Evolutionary conservation across 2,888 invertebrate species (phyloP).

Genomic region (Eilema depressum): DNA sequence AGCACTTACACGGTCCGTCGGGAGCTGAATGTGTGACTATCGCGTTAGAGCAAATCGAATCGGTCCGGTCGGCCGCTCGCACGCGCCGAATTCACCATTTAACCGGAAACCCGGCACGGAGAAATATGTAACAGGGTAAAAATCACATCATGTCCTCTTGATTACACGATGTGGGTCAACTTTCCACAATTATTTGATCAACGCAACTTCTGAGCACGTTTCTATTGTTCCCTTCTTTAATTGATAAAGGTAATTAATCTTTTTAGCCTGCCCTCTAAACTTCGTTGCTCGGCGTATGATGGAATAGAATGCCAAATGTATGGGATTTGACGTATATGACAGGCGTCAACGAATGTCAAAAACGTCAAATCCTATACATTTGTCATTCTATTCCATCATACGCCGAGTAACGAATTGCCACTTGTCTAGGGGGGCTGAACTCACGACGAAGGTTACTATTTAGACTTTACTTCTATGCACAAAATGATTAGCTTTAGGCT

Average conservation of each 20-base stretch:
- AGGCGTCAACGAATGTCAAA: too few relatives aligned
- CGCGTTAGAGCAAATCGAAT: slow-evolving; percentile 85
- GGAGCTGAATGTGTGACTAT: slow-evolving; percentile 84
- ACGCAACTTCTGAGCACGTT: background rate
- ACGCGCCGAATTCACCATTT: slow-evolving; percentile 77
- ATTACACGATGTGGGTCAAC: slow-evolving; percentile 46
- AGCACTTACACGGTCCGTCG: slow-evolving; percentile 84
- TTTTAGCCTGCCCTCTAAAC: too few relatives aligned
- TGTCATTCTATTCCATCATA: too few relatives aligned
- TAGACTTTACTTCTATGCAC: too few relatives aligned
- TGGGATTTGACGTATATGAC: too few relatives aligned
- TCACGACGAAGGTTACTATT: too few relatives aligned
- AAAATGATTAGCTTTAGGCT: too few relatives aligned
- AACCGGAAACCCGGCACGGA: slow-evolving; percentile 68
- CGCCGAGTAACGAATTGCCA: too few relatives aligned
- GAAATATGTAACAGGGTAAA: slow-evolving; percentile 61
- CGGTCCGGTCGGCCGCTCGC: slow-evolving; percentile 73
- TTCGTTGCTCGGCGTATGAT: too few relatives aligned
- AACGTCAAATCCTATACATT: too few relatives aligned
- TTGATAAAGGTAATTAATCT: background rate
- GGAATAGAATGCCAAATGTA: too few relatives aligned
- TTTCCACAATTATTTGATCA: slow-evolving; percentile 14
- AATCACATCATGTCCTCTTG: slow-evolving; percentile 53
- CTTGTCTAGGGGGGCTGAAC: too few relatives aligned
- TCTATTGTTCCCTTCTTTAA: slow-evolving; percentile 6